Conservation (phyloP, 2,797 vertebrate species). For the Diceros bicornis region DNA sequence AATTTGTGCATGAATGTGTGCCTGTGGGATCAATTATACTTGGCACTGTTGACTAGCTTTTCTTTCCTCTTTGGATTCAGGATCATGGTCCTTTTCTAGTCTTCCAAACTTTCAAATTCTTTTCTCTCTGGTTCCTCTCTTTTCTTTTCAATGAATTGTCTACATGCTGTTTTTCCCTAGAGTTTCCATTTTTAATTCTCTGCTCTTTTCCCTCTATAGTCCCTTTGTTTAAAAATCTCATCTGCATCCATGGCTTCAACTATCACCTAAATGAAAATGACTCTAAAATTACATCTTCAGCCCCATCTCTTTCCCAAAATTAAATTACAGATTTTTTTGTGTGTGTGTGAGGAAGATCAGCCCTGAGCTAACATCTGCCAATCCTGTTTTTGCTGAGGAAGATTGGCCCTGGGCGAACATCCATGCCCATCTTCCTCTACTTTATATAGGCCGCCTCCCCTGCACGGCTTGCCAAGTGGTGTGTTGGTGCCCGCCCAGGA, state of each 20-base stretch:
- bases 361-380: too few species aligned
- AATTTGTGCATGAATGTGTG: neutral
- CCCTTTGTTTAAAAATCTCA: slow-evolving; percentile 35
- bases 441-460: too few species aligned
- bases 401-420: too few species aligned
- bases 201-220: neutral
- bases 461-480: too few species aligned
- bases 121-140: neutral
- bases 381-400: too few species aligned
- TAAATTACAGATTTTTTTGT: neutral
- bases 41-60: neutral
- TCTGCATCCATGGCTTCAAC: neutral
- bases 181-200: neutral
- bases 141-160: slow-evolving; percentile 39
- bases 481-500: too few species aligned
- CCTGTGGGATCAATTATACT: neutral
- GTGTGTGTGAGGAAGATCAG: too few species aligned
- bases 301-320: neutral
- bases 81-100: neutral
- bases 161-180: neutral
- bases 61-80: neutral
- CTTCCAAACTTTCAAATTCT: neutral
- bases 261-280: neutral
- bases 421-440: too few species aligned
- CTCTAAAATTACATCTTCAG: neutral